Evolutionary conservation across 2,113 vertebrate genomes (phyloP).

Genomic region (Cervus canadensis): DNA sequence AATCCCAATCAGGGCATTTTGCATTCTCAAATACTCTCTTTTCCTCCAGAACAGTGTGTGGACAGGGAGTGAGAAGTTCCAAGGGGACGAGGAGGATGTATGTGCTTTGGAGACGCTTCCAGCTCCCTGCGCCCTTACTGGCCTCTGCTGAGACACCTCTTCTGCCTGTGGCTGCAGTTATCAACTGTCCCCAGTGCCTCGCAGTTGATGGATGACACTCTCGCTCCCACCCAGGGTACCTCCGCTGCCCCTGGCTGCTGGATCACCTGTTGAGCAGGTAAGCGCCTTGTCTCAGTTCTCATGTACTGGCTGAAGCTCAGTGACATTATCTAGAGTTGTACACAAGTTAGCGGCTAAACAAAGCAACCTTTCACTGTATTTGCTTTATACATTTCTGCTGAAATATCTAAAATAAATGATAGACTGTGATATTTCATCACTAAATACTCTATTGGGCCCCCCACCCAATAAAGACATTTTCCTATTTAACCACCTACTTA

Average conservation of each 20-base stretch:
- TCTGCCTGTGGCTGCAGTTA: background rate
- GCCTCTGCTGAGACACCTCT: background rate
- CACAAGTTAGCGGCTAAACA: background rate
- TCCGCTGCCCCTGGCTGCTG: background rate
- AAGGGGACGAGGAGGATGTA: background rate
- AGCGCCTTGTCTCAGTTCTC: background rate
- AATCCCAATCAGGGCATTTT: background rate
- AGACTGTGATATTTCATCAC: background rate
- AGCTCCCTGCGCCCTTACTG: background rate
- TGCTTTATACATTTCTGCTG: background rate
- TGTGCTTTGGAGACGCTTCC: background rate
- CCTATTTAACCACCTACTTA: background rate
- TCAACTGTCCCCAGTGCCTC: background rate
- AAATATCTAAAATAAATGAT: constrained; percentile 20
- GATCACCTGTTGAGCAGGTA: background rate
- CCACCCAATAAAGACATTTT: background rate
- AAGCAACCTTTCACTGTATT: background rate
- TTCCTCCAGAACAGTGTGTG: background rate
- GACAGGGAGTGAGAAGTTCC: background rate
- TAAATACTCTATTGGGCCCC: background rate
- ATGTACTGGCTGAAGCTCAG: background rate
- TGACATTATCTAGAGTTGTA: background rate
- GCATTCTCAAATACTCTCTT: background rate
- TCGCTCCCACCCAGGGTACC: background rate
- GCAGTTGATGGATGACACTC: too few relatives aligned